These are phyloP conservation scores for Ammodytes dubius DNA, from an alignment of 2,113 vertebrate species.

Conservation along the genomic window DNA sequence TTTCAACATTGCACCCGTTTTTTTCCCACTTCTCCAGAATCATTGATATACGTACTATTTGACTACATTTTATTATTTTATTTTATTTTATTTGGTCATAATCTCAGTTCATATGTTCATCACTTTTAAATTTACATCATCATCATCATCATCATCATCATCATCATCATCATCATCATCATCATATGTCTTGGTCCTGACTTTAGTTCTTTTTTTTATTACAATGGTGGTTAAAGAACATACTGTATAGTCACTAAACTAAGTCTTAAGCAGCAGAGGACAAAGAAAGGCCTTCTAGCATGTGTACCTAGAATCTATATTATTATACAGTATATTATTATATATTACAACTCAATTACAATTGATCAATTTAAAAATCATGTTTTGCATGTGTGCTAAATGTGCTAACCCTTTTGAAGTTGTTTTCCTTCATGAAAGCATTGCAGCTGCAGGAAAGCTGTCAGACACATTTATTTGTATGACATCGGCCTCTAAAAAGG, in stretches of 20 bases:
- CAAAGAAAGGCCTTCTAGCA: background rate
- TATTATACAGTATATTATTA: no score
- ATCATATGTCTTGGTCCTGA: background rate
- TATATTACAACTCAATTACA: background rate
- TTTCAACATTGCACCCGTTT: no score
- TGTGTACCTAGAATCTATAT: background rate
- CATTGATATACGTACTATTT: no score
- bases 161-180: background rate
- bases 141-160: background rate
- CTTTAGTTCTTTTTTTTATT: background rate
- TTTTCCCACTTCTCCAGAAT: no score
- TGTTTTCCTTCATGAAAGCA: background rate
- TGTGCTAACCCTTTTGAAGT: background rate
- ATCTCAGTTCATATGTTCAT: background rate
- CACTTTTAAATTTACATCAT: background rate
- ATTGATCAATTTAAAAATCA: background rate
- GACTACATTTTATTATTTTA: no score
- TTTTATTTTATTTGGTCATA: background rate
- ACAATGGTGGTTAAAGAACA: background rate
- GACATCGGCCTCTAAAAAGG: background rate
- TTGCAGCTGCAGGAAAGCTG: background rate
- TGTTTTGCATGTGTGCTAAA: background rate
- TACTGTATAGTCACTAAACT: background rate
- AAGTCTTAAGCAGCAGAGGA: background rate
- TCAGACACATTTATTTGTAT: background rate